These are phyloP conservation scores for Caenorhabditis brenneri DNA, from an alignment of 1,140 invertebrate species.

Conservation along the genomic window DNA sequence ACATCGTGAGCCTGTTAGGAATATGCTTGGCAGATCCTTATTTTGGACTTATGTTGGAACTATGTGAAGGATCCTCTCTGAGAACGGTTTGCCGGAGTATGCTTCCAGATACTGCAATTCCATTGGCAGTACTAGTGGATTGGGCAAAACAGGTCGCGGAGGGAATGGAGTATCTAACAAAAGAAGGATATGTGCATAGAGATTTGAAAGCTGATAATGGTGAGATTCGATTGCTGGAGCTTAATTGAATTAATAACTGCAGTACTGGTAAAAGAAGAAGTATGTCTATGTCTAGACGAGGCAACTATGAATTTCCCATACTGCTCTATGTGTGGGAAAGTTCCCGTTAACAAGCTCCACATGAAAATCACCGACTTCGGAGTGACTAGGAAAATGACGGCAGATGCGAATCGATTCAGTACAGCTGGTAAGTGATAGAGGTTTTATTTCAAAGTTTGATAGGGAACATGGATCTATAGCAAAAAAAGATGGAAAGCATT, in stretches of 20 bases:
- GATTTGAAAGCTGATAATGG: slow-evolving; percentile 51
- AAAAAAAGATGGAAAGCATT: too few relatives aligned
- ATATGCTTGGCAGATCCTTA: slow-evolving; percentile 43
- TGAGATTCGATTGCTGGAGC: background rate
- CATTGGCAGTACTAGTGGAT: background rate
- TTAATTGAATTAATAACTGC: background rate
- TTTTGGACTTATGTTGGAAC: slow-evolving; percentile 38
- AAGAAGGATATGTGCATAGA: slow-evolving; percentile 33
- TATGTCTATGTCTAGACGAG: slow-evolving; percentile 42
- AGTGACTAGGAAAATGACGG: slow-evolving; percentile 75
- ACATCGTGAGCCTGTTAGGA: slow-evolving; percentile 36
- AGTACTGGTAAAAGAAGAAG: slow-evolving; percentile 44
- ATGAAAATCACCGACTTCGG: slow-evolving; percentile 92
- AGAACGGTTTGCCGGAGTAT: background rate
- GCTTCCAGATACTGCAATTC: background rate
- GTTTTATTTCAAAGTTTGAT: too few relatives aligned
- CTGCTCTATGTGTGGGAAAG: background rate
- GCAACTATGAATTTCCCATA: background rate
- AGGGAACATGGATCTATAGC: too few relatives aligned
- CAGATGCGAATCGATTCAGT: slow-evolving; percentile 7
- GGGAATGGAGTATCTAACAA: slow-evolving; percentile 42
- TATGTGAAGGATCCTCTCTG: slow-evolving; percentile 41
- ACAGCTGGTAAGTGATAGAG: background rate
- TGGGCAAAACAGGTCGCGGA: slow-evolving; percentile 43
- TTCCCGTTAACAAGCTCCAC: slow-evolving; percentile 78